phyloP scores from a whole-genome alignment of 2,797 vertebrate genomes.

The Pristis pectinata region DNA sequence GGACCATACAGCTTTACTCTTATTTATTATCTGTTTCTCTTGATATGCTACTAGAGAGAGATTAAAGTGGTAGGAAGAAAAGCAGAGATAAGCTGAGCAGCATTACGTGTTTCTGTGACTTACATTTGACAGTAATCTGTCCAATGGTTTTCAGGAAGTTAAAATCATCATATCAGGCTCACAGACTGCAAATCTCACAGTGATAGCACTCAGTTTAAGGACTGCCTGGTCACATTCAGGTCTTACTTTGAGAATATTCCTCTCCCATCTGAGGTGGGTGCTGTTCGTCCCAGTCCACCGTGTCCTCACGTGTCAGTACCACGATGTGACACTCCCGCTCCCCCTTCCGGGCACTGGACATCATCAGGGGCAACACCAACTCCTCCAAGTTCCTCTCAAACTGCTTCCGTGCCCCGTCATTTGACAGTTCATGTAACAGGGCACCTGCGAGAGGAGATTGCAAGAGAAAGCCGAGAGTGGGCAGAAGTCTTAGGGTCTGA shows the following conservation, averaged over 20 bases:
- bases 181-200: too few relatives aligned
- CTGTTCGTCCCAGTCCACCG: conserved; percentile 71
- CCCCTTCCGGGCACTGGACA: conserved; percentile 65
- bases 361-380: conserved; percentile 69
- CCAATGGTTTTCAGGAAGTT: neutral
- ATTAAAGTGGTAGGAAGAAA: too few relatives aligned
- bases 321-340: conserved; percentile 71
- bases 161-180: neutral
- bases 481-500: neutral
- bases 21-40: too few relatives aligned
- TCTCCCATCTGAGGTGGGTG: conserved; percentile 72
- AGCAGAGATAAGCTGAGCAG: neutral
- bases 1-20: too few relatives aligned
- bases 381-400: conserved; percentile 68
- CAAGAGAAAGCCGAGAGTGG: neutral
- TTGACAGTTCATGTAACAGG: conserved; percentile 69
- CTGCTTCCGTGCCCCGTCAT: conserved; percentile 68
- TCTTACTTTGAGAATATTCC: conserved; percentile 69
- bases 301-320: conserved; percentile 66
- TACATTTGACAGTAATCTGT: neutral
- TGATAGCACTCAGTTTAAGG: too few relatives aligned
- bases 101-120: neutral
- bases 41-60: too few relatives aligned
- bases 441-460: conserved; percentile 53
- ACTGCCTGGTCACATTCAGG: conserved; percentile 49